Base-by-base conservation (phyloP, 2,797 vertebrate species). In the Pseudochirops cupreus region DNA sequence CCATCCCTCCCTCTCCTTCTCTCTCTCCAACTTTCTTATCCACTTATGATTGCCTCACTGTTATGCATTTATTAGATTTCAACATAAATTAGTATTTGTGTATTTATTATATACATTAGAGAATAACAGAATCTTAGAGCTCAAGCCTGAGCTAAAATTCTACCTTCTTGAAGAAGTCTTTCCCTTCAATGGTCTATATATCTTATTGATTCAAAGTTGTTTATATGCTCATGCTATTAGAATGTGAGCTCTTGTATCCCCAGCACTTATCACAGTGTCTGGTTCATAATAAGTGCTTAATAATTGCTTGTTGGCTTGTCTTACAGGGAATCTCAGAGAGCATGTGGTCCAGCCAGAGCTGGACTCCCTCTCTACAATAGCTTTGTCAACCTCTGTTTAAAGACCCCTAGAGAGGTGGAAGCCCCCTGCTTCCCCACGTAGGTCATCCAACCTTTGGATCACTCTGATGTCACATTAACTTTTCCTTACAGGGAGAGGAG, bases 1-100 rank as follows among this genome's bases (percentile, higher is more conserved):
- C 0, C 33, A 13, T 33, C 12, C 4, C 0, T 33, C 3, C 14
- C 0, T 14, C 11, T 62, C 2, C 33, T 12, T 31, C 59, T 13
- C n/a, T 39, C 5, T 39, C 4, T 10, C 9, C n/a, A 46, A 46
- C 21, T 82, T 46, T 82, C 21, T 74, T 39, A 46, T 24, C 67
- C 39, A 46, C 18, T 82, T 46, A 5, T 39, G 18, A 39, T 46
- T 82, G 18, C 39, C 21, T 6, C n/a, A 10, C 3, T 46, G 39
- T 82, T 46, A 46, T 82, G n/a, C 67, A 74, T 39, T 74, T 74
- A 74, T n/a, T 74, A n/a, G 5, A 39, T 74, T 74, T n/a, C 18
- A 39, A 82, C n/a, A 82, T 39, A 39, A 46, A 46, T 11, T 24
- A 46, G 16, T 46, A 82, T 82, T 46, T 82, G 21, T 46, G 46